Percentiles rank a stretch among this genome's conserved stretches.
These are phyloP conservation scores for Solea solea DNA, from an alignment of 2,113 vertebrate genomes.

Conservation along the genomic window DNA sequence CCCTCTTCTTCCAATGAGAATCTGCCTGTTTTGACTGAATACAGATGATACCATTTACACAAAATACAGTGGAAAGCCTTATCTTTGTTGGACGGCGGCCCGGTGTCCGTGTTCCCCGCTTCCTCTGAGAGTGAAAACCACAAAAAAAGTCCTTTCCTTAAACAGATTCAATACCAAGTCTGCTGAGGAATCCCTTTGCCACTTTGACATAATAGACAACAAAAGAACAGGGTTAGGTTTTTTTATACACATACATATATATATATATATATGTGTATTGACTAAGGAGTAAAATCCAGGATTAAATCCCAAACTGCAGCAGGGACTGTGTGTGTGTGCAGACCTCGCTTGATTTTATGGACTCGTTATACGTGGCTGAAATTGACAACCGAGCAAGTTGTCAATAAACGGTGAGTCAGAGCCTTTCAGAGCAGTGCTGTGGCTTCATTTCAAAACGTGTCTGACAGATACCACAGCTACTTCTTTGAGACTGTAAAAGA, in stretches of 20 bases:
- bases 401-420: slow-evolving; percentile 9
- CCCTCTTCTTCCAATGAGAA: slow-evolving; percentile 14
- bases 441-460: neutral
- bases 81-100: slow-evolving; percentile 22
- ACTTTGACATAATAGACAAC: neutral
- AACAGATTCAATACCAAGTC: slow-evolving; percentile 1
- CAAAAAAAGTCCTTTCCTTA: neutral
- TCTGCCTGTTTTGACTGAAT: slow-evolving; percentile 11
- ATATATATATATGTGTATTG: slow-evolving; percentile 9
- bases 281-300: neutral
- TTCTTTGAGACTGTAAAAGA: too few species aligned
- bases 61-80: slow-evolving; percentile 14
- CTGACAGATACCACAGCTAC: neutral
- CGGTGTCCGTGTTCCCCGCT: neutral
- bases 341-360: neutral
- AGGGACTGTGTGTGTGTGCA: neutral
- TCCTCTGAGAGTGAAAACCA: slow-evolving; percentile 12
- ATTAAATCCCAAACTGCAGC: slow-evolving; percentile 8
- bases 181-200: neutral
- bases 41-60: slow-evolving; percentile 22
- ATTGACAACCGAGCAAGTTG: neutral
- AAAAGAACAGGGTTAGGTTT: neutral
- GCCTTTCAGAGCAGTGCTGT: neutral
- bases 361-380: neutral
- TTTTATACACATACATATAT: too few species aligned